Conservation (phyloP, 2,797 vertebrate species). For the Poeciliopsis presidionis region DNA sequence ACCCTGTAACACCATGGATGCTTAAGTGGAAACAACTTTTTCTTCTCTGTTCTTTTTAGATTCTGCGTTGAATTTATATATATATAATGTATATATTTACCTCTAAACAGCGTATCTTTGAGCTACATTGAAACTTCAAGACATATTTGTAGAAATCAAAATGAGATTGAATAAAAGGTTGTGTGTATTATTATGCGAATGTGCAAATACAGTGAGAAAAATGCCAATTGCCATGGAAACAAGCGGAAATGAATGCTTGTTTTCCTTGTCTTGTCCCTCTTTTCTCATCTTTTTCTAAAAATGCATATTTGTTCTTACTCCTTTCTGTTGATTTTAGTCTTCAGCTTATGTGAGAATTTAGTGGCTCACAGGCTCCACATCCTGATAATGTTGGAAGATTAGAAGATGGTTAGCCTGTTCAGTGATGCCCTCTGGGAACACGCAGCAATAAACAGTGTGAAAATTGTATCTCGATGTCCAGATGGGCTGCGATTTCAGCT, state of each 20-base stretch:
- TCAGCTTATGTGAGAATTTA: background rate
- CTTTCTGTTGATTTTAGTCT: slow-evolving; percentile 16
- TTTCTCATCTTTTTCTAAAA: slow-evolving; percentile 9
- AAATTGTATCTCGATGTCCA: slow-evolving; percentile 39
- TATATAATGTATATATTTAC: too few species aligned
- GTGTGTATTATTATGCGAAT: background rate
- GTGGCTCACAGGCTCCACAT: slow-evolving; percentile 13
- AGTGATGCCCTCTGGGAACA: slow-evolving; percentile 22
- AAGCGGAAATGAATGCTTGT: background rate
- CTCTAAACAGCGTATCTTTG: background rate
- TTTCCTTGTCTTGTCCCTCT: background rate
- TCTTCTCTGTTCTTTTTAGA: background rate
- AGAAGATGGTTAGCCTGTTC: slow-evolving; percentile 1
- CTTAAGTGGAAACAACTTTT: background rate
- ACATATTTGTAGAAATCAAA: background rate
- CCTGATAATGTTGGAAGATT: background rate
- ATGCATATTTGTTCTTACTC: background rate
- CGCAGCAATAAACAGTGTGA: slow-evolving; percentile 23
- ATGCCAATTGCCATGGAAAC: slow-evolving; percentile 35
- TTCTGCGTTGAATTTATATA: background rate
- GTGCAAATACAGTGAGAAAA: slow-evolving; percentile 6
- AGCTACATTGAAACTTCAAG: background rate
- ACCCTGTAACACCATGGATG: background rate
- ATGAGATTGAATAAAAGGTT: background rate
- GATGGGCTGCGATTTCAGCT: slow-evolving; percentile 43